phyloP scores from a whole-genome alignment of 1,140 invertebrate genomes.

The Euschistus heros region DNA sequence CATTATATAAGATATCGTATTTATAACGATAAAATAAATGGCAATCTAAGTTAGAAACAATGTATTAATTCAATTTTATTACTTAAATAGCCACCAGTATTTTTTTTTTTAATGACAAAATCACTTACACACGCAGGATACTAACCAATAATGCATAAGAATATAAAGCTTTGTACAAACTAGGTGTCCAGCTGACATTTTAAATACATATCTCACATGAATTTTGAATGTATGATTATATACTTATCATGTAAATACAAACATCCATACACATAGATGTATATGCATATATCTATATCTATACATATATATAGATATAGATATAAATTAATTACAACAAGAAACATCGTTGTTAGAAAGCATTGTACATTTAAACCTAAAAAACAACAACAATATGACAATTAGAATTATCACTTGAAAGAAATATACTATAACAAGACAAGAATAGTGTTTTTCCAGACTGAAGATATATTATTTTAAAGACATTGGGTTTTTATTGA shows the following conservation, averaged over 20 bases:
- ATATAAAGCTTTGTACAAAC: not conserved
- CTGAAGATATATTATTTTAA: not conserved
- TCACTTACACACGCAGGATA: not conserved
- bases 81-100: not conserved
- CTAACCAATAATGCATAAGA: not conserved
- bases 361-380: not conserved
- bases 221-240: not conserved
- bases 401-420: not conserved
- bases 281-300: too few species aligned
- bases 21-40: too few species aligned
- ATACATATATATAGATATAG: too few species aligned
- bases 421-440: not conserved
- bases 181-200: not conserved
- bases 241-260: not conserved
- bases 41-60: too few species aligned
- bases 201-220: not conserved
- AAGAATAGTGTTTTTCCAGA: not conserved
- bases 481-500: not conserved
- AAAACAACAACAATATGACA: not conserved
- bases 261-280: not conserved
- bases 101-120: not conserved
- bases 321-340: too few species aligned
- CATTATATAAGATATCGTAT: too few species aligned
- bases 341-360: constrained; percentile 7
- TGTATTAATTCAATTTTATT: not conserved